A percentile compares a stretch with the other conserved stretches of the same genome.
These are phyloP conservation scores for Chloropsis hardwickii DNA, from an alignment of 2,113 vertebrate species.

Conservation along the genomic window DNA sequence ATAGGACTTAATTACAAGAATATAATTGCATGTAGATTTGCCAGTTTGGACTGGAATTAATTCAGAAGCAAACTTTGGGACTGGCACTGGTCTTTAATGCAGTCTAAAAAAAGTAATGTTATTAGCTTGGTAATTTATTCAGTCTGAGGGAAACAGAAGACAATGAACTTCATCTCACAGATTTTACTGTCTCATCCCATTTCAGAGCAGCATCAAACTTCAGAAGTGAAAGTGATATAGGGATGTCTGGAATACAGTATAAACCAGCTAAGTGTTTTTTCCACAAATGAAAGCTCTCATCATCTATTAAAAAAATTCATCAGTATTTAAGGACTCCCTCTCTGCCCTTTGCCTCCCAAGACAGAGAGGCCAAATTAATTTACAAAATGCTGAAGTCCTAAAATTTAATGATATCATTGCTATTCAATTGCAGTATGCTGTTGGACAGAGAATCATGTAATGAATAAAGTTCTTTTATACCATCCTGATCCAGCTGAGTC, in stretches of 20 bases:
- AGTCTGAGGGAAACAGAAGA: neutral
- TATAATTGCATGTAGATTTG: neutral
- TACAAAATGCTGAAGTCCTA: constrained; percentile 52
- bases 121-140: constrained; percentile 47
- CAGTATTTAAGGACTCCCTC: constrained; percentile 44
- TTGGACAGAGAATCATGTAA: neutral
- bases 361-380: constrained; percentile 55
- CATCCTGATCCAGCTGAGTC: neutral
- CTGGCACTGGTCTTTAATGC: neutral
- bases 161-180: constrained; percentile 29
- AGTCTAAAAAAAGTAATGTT: neutral
- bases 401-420: constrained; percentile 59
- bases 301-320: constrained; percentile 37
- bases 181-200: constrained; percentile 29
- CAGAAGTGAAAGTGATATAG: neutral
- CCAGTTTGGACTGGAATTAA: neutral
- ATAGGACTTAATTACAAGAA: neutral
- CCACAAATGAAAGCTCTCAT: neutral
- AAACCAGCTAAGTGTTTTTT: constrained; percentile 36
- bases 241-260: constrained; percentile 37
- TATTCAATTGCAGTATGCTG: constrained; percentile 13
- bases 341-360: constrained; percentile 49
- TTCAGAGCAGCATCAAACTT: neutral
- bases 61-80: neutral
- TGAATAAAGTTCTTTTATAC: constrained; percentile 9